Conservation (phyloP, 1,140 invertebrate genomes). For the Leptestheria dahalacensis region DNA sequence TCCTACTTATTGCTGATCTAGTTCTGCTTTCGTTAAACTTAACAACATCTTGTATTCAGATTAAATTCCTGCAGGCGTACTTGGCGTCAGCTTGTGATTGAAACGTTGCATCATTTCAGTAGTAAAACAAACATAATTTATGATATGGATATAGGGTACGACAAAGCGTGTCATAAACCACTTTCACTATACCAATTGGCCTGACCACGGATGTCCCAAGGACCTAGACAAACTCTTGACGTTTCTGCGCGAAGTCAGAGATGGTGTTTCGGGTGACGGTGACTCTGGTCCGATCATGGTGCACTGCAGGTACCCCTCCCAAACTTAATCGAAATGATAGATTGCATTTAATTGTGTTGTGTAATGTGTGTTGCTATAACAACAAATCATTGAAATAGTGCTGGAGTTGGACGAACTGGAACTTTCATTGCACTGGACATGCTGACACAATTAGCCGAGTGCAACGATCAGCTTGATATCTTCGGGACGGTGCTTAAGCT, state of each 20-base stretch:
- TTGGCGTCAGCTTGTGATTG: too few relatives aligned
- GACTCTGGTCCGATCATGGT: not conserved
- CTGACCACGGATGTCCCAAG: not conserved
- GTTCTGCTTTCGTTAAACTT: too few relatives aligned
- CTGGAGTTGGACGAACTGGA: slow-evolving; percentile 22
- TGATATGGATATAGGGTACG: not conserved
- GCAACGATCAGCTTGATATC: not conserved
- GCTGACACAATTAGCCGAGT: not conserved
- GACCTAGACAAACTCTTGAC: not conserved
- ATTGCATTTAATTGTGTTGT: too few relatives aligned
- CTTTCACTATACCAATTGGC: not conserved
- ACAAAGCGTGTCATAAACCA: not conserved
- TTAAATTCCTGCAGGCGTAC: too few relatives aligned
- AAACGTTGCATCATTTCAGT: too few relatives aligned
- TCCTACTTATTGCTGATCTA: not conserved
- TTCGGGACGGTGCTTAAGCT: slow-evolving; percentile 1
- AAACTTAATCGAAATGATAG: too few relatives aligned
- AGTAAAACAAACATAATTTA: too few relatives aligned
- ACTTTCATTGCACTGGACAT: slow-evolving; percentile 1
- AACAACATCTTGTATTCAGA: too few relatives aligned
- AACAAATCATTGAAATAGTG: too few relatives aligned
- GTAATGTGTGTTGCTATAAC: too few relatives aligned
- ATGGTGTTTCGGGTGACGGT: not conserved
- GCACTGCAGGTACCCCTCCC: not conserved
- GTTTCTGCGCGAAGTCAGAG: not conserved